Percentiles rank a stretch among this genome's conserved stretches.
These are phyloP conservation scores for Enteromius mattozi DNA, from an alignment of 2,797 vertebrate species.

Conservation along the genomic window DNA sequence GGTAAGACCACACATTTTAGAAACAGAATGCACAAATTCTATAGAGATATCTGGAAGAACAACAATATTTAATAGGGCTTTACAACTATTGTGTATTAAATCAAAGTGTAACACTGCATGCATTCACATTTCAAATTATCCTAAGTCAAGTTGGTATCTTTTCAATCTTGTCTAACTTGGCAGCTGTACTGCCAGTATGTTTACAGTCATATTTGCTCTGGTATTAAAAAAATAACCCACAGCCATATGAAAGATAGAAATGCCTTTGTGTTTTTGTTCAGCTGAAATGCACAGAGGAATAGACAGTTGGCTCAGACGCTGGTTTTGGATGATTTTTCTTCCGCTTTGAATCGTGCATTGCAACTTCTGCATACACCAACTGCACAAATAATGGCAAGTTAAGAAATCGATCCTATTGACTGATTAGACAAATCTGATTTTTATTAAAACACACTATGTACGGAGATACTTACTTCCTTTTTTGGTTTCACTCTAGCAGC, in stretches of 20 bases:
- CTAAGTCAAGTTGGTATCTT: neutral
- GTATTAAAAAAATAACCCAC: neutral
- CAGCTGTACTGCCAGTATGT: neutral
- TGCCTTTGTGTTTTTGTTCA: neutral
- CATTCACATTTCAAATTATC: neutral
- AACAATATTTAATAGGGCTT: neutral
- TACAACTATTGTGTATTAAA: neutral
- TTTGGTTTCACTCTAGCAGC: constrained; percentile 40
- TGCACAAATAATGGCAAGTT: constrained; percentile 52
- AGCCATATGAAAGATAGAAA: neutral
- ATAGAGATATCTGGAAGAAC: neutral
- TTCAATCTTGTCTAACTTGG: neutral
- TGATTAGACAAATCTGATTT: neutral
- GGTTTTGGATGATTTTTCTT: neutral
- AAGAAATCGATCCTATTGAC: neutral
- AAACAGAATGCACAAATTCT: neutral
- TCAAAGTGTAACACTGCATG: neutral
- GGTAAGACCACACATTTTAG: neutral
- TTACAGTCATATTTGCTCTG: neutral
- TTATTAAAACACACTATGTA: neutral
- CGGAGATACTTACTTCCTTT: constrained; percentile 38
- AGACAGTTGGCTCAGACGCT: constrained; percentile 56
- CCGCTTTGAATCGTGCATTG: constrained; percentile 29
- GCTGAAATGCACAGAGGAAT: constrained; percentile 70
- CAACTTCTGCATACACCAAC: constrained; percentile 74